phyloP scores from a whole-genome alignment of 2,888 invertebrate genomes.

The Ypsolopha sequella region DNA sequence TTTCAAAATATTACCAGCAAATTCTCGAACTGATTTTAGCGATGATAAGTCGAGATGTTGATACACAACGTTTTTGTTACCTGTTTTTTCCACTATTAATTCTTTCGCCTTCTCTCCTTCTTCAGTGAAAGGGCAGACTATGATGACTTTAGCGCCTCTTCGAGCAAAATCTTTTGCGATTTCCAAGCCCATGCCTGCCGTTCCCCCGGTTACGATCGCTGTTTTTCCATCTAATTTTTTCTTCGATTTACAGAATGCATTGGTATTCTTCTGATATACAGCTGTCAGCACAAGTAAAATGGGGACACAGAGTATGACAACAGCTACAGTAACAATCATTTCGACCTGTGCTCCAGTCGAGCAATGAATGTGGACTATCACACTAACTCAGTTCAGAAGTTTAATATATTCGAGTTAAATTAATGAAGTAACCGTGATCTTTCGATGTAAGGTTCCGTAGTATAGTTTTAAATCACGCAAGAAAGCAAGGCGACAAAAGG shows the following conservation, averaged over 20 bases:
- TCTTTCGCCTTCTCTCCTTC: conserved; percentile 58
- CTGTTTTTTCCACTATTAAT: conserved; percentile 74
- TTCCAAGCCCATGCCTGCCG: conserved; percentile 50
- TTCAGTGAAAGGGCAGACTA: conserved; percentile 48
- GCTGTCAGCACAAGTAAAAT: conserved; percentile 16
- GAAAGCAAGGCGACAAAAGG: no score
- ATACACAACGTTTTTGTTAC: conserved; percentile 77
- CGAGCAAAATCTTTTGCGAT: conserved; percentile 50
- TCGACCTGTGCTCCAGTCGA: no score
- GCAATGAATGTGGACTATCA: no score
- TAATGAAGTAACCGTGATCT: no score
- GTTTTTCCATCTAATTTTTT: conserved; percentile 45
- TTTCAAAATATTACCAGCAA: conserved; percentile 80
- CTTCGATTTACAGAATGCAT: conserved; percentile 48
- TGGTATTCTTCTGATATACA: conserved; percentile 72
- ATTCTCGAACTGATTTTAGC: conserved; percentile 81
- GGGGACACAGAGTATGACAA: no score
- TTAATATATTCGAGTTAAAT: no score
- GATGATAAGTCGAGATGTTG: conserved; percentile 82
- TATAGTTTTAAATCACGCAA: no score
- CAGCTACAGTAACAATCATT: no score
- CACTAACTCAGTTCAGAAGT: no score
- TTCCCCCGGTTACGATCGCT: conserved; percentile 51
- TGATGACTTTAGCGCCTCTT: conserved; percentile 49
- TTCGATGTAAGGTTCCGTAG: no score